Evolutionary conservation across 1,140 invertebrate genomes (phyloP), one percentile per base, ranked within the genome.

Genomic region (Drosophila orosa): DNA sequence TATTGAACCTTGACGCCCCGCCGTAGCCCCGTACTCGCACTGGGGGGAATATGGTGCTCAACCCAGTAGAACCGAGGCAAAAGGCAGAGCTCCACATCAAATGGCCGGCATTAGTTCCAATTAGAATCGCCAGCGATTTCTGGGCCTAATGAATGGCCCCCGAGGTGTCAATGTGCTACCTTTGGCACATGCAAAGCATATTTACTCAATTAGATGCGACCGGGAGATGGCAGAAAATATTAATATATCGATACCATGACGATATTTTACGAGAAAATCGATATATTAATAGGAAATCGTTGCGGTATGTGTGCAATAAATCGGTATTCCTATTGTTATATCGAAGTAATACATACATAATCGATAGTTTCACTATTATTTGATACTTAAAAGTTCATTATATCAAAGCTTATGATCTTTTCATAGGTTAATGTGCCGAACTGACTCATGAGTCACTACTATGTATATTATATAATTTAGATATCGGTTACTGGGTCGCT

Each of bases 71-170:
- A 27, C 31, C 45, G 48, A 48, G 5, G 17, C 50, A 40, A 74
- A 29, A 48, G 5, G 17, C 50, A 40, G 63, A 29, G 66, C 29
- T 7, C 63, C 50, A 22, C 39, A 74, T 44, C 62, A 52, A 78
- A 59, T 48, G 48, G n/a, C 8, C 13, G 45, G 47, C 45, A 77
- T 76, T 82, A 66, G 66, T 74, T 78, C 31, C 74, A 82, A 78
- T 82, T 82, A 56, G 37, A 67, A 63, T 31, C 52, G 24, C 52
- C 59, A 58, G 22, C 44, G 57, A 24, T 48, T 60, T 45, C 13
- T n/a, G 17, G 24, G 31, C 52, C 74, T 82, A 82, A 82, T 81
- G 67, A 67, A 82, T 73, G 60, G 61, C 55, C 60, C 67, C 47
- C 27, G 25, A 71, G 67, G 67, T 71, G 67, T 45, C 40, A 56